A percentile compares a stretch with the other conserved stretches of the same genome.
Conservation (phyloP, 1,140 invertebrate genomes). For the Heliconius hermathena region DNA sequence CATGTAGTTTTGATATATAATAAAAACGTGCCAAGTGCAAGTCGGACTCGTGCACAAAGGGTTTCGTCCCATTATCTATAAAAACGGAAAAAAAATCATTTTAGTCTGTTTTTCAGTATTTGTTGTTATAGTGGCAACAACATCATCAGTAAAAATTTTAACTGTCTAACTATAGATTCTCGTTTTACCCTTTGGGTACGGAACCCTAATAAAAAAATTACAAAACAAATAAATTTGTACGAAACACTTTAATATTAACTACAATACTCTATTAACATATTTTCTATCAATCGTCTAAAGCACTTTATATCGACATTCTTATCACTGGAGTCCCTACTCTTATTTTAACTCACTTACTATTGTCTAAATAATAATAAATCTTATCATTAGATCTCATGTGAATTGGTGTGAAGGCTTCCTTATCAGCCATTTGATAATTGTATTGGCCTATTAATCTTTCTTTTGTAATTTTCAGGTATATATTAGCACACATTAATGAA, state of each 20-base stretch:
- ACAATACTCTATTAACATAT: not conserved
- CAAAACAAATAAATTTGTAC: not conserved
- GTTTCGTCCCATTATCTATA: too few relatives aligned
- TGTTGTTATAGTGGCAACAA: too few relatives aligned
- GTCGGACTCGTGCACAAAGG: too few relatives aligned
- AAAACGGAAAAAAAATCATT: too few relatives aligned
- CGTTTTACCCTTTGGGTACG: too few relatives aligned
- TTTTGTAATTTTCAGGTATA: slow-evolving; percentile 63
- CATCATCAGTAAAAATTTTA: too few relatives aligned
- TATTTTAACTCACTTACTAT: slow-evolving; percentile 9
- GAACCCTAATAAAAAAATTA: too few relatives aligned
- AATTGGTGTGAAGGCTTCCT: slow-evolving; percentile 65
- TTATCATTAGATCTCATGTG: slow-evolving; percentile 43
- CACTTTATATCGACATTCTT: not conserved
- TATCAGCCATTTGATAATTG: slow-evolving; percentile 62
- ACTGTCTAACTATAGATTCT: too few relatives aligned
- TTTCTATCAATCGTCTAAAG: not conserved
- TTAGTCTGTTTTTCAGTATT: too few relatives aligned
- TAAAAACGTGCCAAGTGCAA: too few relatives aligned
- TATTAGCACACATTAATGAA: slow-evolving; percentile 40
- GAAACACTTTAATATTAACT: not conserved
- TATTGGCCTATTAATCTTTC: slow-evolving; percentile 63
- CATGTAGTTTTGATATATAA: too few relatives aligned
- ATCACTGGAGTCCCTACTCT: not conserved
- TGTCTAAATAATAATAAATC: slow-evolving; percentile 39